Evolutionary conservation across 2,113 vertebrate genomes (phyloP).

Genomic region (Argyrosomus japonicus): DNA sequence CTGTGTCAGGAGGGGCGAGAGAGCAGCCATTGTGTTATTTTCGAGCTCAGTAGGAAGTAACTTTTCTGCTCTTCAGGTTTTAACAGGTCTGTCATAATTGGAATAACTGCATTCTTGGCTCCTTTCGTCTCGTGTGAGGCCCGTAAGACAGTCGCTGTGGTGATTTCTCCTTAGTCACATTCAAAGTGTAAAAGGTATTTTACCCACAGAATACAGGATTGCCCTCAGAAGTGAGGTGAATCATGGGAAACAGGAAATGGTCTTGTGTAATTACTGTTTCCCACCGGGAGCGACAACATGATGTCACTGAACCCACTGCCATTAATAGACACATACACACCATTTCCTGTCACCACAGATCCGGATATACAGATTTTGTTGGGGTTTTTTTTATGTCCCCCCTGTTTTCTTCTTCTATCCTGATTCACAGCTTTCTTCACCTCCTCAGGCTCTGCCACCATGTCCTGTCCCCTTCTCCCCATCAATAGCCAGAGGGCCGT

Average conservation of each 20-base stretch:
- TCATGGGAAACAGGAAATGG: conserved; percentile 83
- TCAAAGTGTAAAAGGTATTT: conserved; percentile 39
- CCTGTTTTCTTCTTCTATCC: not conserved
- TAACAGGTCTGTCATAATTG: conserved; percentile 72
- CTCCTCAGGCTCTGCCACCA: not conserved
- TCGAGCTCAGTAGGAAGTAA: conserved; percentile 53
- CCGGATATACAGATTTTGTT: not conserved
- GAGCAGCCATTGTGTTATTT: conserved; percentile 57
- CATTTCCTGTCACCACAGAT: conserved; percentile 60
- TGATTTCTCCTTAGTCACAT: conserved; percentile 25
- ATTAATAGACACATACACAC: conserved; percentile 40
- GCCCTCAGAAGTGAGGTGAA: conserved; percentile 46
- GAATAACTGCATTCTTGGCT: conserved; percentile 63
- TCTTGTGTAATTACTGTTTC: conserved; percentile 68
- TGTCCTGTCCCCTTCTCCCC: conserved; percentile 5
- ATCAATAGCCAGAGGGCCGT: conserved; percentile 21
- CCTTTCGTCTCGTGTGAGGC: conserved; percentile 36
- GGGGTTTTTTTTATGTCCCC: not conserved
- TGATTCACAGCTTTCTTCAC: not conserved
- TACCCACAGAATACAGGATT: conserved; percentile 58
- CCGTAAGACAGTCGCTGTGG: conserved; percentile 8
- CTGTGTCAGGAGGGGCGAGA: conserved; percentile 45
- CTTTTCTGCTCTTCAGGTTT: conserved; percentile 75
- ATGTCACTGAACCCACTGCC: conserved; percentile 65
- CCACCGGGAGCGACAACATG: conserved; percentile 64